Conservation (phyloP, 2,888 invertebrate species). For the Drosophila ezoana region DNA sequence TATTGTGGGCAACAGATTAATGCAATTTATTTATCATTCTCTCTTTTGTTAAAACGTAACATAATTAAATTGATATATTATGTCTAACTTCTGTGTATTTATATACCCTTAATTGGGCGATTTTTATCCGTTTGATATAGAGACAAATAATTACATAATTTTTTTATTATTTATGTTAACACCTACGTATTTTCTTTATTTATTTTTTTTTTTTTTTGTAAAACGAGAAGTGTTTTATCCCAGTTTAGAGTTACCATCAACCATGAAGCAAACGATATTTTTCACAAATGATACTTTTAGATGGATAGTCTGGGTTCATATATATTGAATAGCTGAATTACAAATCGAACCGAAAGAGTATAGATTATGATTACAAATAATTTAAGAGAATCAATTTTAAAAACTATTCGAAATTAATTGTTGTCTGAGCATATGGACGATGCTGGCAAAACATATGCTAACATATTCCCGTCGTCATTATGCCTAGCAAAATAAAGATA, state of each 20-base stretch:
- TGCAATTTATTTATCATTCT: not conserved
- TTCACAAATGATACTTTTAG: no score
- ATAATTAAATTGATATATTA: not conserved
- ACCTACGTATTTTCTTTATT: not conserved
- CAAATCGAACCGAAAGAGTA: no score
- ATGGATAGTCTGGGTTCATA: no score
- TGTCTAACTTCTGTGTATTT: not conserved
- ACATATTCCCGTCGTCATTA: constrained; percentile 22
- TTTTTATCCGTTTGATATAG: no score
- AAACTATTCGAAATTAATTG: constrained; percentile 8
- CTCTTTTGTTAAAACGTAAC: not conserved
- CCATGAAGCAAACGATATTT: no score
- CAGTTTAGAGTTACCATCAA: no score
- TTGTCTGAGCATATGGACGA: constrained; percentile 42
- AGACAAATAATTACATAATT: no score
- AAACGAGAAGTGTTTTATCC: no score
- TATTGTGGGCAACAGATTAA: not conserved
- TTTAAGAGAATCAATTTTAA: constrained; percentile 7
- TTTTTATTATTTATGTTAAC: not conserved
- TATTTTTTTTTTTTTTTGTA: no score
- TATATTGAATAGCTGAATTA: no score
- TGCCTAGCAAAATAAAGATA: constrained; percentile 42
- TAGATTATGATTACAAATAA: not conserved
- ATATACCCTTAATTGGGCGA: not conserved
- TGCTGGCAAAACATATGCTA: constrained; percentile 44